Evolutionary conservation across 2,797 vertebrate genomes (phyloP).

Genomic region (Helicolenus hilgendorfi): DNA sequence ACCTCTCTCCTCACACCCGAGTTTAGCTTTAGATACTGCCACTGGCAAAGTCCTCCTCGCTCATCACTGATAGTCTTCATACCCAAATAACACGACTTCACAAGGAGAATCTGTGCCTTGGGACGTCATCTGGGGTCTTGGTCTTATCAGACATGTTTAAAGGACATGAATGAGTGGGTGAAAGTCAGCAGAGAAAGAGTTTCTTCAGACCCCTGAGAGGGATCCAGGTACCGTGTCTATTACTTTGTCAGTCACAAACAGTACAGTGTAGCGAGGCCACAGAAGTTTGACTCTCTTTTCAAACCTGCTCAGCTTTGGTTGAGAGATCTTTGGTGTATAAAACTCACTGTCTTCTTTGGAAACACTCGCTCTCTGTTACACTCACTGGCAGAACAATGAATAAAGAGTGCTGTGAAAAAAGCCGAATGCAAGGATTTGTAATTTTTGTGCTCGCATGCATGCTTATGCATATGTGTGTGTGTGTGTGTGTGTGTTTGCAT

Average conservation of each 20-base stretch:
- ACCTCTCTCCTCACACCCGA: constrained; percentile 50
- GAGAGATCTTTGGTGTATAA: constrained; percentile 18
- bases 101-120: constrained; percentile 37
- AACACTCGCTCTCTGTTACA: constrained; percentile 12
- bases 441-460: constrained; percentile 37
- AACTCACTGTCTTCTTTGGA: background rate
- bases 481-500: constrained; percentile 33
- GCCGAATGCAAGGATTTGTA: constrained; percentile 49
- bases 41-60: constrained; percentile 69
- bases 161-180: constrained; percentile 45
- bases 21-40: constrained; percentile 54
- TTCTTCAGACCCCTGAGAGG: constrained; percentile 9
- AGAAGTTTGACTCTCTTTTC: constrained; percentile 31
- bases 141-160: constrained; percentile 58
- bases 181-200: constrained; percentile 43
- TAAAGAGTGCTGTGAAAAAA: constrained; percentile 49
- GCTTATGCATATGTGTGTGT: background rate
- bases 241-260: constrained; percentile 18
- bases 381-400: constrained; percentile 48
- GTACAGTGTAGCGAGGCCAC: constrained; percentile 8
- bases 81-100: constrained; percentile 75
- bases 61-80: constrained; percentile 50
- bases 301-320: constrained; percentile 33
- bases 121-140: constrained; percentile 39
- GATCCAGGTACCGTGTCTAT: constrained; percentile 15